Conservation (phyloP, 92 coral and sea anemone genomes). For the Bergia sp. region DNA sequence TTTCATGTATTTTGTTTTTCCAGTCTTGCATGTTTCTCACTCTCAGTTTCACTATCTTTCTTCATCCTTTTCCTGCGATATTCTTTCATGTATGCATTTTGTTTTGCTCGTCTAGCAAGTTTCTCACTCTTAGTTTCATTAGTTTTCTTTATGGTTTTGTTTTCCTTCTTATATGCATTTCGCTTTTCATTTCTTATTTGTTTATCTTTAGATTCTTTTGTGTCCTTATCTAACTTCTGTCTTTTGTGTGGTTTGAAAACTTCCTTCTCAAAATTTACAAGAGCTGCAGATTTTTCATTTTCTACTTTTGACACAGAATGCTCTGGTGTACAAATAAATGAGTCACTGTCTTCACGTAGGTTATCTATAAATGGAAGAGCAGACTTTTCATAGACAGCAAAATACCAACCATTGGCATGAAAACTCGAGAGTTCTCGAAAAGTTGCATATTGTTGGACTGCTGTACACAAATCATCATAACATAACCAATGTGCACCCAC, state of each 20-base stretch:
- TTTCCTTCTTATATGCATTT: not conserved
- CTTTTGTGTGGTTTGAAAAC: not conserved
- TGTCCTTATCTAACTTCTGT: not conserved
- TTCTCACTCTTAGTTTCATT: conserved; percentile 13
- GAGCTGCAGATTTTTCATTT: conserved; percentile 21
- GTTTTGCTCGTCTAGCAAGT: conserved; percentile 35
- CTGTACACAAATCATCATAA: conserved; percentile 43
- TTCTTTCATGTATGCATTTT: conserved; percentile 44
- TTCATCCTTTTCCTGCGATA: not conserved
- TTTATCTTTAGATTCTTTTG: not conserved
- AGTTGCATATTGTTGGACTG: conserved; percentile 40
- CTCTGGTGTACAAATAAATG: not conserved
- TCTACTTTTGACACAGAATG: conserved; percentile 31
- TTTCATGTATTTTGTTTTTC: too few relatives aligned
- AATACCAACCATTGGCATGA: conserved; percentile 36
- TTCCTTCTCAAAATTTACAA: not conserved
- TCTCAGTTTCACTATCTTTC: too few relatives aligned
- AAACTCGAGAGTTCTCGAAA: conserved; percentile 34
- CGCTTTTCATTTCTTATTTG: not conserved
- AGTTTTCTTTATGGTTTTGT: conserved; percentile 11
- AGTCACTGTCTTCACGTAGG: too few relatives aligned
- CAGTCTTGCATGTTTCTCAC: too few relatives aligned
- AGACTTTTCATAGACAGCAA: too few relatives aligned
- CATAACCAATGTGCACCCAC: conserved; percentile 37
- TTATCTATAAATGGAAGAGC: too few relatives aligned